Evolutionary conservation across 2,888 invertebrate species (phyloP), one percentile per base, ranked within the genome.

Genomic region (Acleris sparsana): DNA sequence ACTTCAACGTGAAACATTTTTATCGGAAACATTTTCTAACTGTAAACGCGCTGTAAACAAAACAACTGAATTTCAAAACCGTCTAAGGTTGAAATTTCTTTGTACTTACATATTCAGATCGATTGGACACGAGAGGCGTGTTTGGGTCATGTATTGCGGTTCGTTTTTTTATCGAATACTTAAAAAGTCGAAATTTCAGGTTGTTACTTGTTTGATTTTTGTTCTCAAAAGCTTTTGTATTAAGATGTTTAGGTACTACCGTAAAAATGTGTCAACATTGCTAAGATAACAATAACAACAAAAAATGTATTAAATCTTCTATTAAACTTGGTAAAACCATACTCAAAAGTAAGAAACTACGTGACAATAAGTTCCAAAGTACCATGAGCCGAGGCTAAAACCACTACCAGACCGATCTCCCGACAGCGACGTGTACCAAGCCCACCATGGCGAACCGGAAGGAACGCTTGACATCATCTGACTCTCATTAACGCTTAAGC

Each of bases 1-100:
- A 74, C 79, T 82, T 69, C 71, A 75, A 74, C 73, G 75, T 77
- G 76, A 83, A 82, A 84, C 76, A 77, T 80, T 83, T 78, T 83
- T 78, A 81, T 80, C 79, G 81, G 70, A 66, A 75, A 78, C 74
- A 74, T 71, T 76, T 62, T 39, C 22, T 53, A 64, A 51, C 61
- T 18, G 49, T 29, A 61, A 48, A 22, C 5, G 11, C 7, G 60
- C 29, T 56, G 16, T 13, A 5, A 7, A 25, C 71, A 66, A 69
- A 63, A 70, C 43, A 53, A 71, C 65, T 56, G 69, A 72, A 43
- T 1, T 0, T 5, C 16, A 9, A 25, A 17, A 7, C 1, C 3
- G 0, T 1, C 1, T 73, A 81, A 61, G 69, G 73, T 71, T 63
- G 57, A 61, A 69, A 74, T 68, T 77, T 6, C 61, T 25, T 66